Conservation (phyloP, 2,888 invertebrate species). For the Drosophila rubida region DNA sequence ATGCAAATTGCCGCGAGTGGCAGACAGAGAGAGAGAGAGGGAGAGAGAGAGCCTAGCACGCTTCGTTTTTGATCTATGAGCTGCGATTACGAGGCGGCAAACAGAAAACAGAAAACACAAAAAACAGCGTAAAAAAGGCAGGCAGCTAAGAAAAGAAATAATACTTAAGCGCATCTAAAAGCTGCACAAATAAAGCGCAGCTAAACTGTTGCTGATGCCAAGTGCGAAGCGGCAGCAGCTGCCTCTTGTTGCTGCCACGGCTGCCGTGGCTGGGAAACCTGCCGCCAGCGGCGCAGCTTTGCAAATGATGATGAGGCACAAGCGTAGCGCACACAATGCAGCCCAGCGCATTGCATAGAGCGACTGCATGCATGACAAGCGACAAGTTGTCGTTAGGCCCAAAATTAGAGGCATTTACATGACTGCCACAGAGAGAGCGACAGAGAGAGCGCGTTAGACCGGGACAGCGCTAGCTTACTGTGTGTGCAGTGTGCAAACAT, state of each 20-base stretch:
- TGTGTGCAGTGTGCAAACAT: constrained; percentile 63
- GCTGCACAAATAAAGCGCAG: constrained; percentile 72
- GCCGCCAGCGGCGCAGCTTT: constrained; percentile 56
- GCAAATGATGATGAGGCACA: constrained; percentile 79
- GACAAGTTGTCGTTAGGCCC: constrained; percentile 78
- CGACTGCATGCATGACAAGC: constrained; percentile 63
- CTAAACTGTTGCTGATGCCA: constrained; percentile 54
- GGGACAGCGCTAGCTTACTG: too few species aligned
- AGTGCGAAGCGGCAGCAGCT: constrained; percentile 62
- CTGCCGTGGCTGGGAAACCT: constrained; percentile 50
- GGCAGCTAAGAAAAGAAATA: constrained; percentile 6
- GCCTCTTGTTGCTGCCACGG: constrained; percentile 38
- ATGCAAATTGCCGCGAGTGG: constrained; percentile 54
- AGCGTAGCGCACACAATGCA: constrained; percentile 29
- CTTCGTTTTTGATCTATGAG: constrained; percentile 72
- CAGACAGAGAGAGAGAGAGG: constrained; percentile 1
- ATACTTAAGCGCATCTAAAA: constrained; percentile 61
- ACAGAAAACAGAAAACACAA: constrained; percentile 11
- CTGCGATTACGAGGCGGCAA: constrained; percentile 70
- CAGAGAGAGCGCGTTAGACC: constrained; percentile 5
- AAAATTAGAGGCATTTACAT: constrained; percentile 78
- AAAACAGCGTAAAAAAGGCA: neutral
- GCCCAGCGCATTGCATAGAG: constrained; percentile 42
- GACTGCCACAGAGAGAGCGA: constrained; percentile 29
- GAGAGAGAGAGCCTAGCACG: constrained; percentile 36